Percentiles rank a stretch among this genome's conserved stretches.
Conservation (phyloP, 30 jellyfish, hydroid and myxozoan genomes). For the Pelagia noctiluca region DNA sequence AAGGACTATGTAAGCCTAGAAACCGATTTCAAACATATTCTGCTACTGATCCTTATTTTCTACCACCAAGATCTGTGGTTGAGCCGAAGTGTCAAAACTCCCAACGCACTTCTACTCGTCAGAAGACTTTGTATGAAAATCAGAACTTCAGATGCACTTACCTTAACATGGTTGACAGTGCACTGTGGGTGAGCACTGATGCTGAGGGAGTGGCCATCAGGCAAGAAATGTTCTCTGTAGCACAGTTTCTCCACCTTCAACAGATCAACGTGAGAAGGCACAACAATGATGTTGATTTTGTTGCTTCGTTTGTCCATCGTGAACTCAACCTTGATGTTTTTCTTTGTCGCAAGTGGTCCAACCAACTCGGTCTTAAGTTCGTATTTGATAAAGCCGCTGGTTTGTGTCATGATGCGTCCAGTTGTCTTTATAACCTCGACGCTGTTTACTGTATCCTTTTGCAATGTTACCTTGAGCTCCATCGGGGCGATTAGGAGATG, state of each 20-base stretch:
- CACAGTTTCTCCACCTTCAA: constrained; percentile 58
- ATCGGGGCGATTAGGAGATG: constrained; percentile 39
- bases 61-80: not conserved
- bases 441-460: constrained; percentile 38
- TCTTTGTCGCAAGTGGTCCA: constrained; percentile 36
- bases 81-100: not conserved
- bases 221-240: constrained; percentile 50
- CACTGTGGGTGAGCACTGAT: constrained; percentile 61
- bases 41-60: not conserved
- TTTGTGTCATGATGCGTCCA: constrained; percentile 5
- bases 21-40: not conserved
- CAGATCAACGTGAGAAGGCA: constrained; percentile 52
- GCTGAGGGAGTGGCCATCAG: constrained; percentile 39
- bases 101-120: not conserved
- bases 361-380: constrained; percentile 1
- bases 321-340: constrained; percentile 14
- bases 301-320: constrained; percentile 31
- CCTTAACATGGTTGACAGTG: constrained; percentile 49
- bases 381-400: constrained; percentile 25
- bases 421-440: constrained; percentile 6
- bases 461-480: constrained; percentile 44
- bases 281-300: constrained; percentile 19
- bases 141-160: not conserved
- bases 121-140: not conserved
- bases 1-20: too few species aligned